A percentile compares a stretch with the other conserved stretches of the same genome.
These are phyloP conservation scores for Torymus tubicola DNA, from an alignment of 2,888 invertebrate genomes.

Conservation along the genomic window DNA sequence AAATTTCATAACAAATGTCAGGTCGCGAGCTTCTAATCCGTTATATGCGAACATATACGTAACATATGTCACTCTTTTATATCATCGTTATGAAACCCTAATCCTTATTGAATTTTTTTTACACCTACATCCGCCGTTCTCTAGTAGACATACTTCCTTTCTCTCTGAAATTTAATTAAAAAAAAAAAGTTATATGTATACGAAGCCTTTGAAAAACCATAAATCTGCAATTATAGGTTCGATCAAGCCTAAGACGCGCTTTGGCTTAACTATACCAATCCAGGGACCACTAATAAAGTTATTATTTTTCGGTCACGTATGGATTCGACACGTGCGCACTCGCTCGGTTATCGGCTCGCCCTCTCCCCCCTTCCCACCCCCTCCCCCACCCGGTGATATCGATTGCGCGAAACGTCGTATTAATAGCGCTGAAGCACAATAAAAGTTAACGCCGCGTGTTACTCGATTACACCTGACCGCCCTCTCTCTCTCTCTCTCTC, in stretches of 20 bases:
- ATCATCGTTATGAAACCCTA: too few relatives aligned
- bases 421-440: constrained; percentile 18
- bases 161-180: too few relatives aligned
- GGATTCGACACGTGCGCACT: constrained; percentile 4
- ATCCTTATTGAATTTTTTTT: too few relatives aligned
- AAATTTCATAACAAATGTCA: too few relatives aligned
- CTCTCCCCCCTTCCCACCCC: neutral
- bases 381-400: neutral
- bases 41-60: too few relatives aligned
- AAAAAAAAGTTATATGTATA: too few relatives aligned
- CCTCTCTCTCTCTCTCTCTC: neutral
- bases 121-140: too few relatives aligned
- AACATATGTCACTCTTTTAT: too few relatives aligned
- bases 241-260: neutral
- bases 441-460: constrained; percentile 6
- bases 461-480: neutral
- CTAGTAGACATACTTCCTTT: too few relatives aligned
- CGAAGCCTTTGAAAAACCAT: too few relatives aligned
- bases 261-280: neutral
- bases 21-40: too few relatives aligned
- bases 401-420: constrained; percentile 11
- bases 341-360: neutral
- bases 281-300: too few relatives aligned
- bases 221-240: neutral
- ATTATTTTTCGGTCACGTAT: neutral